phyloP scores from a whole-genome alignment of 2,113 vertebrate species.

The Thermophis baileyi region DNA sequence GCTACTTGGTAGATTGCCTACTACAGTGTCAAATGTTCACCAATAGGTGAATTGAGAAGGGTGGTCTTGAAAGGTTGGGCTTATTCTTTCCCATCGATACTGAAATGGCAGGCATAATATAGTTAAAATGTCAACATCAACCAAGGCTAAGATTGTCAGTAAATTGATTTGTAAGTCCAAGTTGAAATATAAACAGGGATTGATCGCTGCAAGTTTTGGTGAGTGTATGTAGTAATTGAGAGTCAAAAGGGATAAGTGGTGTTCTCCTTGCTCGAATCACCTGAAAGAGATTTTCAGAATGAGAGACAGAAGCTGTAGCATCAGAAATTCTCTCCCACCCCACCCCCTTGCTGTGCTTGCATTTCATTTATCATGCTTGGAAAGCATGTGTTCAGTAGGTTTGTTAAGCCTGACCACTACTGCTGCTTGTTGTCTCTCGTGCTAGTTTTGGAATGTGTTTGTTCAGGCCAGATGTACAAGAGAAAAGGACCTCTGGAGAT shows the following conservation, averaged over 20 bases:
- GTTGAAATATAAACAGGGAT: not conserved
- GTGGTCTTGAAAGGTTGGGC: not conserved
- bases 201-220: not conserved
- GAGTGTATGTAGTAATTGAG: not conserved
- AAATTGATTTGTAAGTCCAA: not conserved
- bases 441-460: constrained; percentile 29
- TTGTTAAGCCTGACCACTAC: not conserved
- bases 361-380: not conserved
- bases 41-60: not conserved
- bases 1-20: not conserved
- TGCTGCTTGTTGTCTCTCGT: fast-evolving
- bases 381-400: fast-evolving
- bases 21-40: too few species aligned
- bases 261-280: too few species aligned
- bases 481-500: constrained; percentile 32
- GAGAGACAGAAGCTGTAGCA: not conserved
- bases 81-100: not conserved
- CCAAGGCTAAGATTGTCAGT: not conserved
- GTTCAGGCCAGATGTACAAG: constrained; percentile 9
- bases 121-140: not conserved
- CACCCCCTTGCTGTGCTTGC: not conserved
- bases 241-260: not conserved
- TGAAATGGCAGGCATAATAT: not conserved
- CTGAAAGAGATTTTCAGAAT: not conserved
- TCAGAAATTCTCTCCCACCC: not conserved